A percentile compares a stretch with the other conserved stretches of the same genome.
Conservation (phyloP, 2,797 vertebrate genomes). For the Pelochelys cantorii region DNA sequence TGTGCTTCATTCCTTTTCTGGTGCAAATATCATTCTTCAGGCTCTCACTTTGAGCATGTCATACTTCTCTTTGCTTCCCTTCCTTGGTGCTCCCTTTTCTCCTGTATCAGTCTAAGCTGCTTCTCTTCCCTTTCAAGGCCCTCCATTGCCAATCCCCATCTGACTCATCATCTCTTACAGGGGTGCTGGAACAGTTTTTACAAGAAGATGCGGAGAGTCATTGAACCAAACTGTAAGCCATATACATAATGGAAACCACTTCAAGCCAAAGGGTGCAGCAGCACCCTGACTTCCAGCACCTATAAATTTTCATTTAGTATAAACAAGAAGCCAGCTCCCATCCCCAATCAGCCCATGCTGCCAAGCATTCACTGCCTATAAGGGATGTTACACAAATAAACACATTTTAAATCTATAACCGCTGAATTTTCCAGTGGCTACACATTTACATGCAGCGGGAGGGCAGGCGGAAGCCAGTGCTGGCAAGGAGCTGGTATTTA, state of each 20-base stretch:
- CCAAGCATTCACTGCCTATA: not conserved
- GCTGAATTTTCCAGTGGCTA: no score
- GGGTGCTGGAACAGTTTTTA: no score
- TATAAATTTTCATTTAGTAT: not conserved
- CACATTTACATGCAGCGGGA: no score
- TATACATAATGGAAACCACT: no score
- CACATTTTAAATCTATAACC: no score
- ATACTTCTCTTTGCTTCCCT: not conserved
- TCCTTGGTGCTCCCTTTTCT: not conserved
- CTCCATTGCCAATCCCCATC: not conserved
- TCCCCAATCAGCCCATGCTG: not conserved
- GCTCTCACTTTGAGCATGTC: not conserved
- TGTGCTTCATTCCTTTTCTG: not conserved
- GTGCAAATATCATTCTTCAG: not conserved
- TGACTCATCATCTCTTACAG: not conserved
- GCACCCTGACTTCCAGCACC: no score
- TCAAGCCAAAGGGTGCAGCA: no score
- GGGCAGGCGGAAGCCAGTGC: no score
- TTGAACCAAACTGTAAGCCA: no score
- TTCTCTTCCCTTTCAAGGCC: not conserved
- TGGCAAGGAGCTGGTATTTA: no score
- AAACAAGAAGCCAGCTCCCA: not conserved
- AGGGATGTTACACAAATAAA: no score
- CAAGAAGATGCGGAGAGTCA: no score
- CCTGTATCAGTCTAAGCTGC: not conserved